Evolutionary conservation across 1,140 invertebrate species (phyloP), one percentile per base, ranked within the genome.

Genomic region (Paralvinella palmiformis): DNA sequence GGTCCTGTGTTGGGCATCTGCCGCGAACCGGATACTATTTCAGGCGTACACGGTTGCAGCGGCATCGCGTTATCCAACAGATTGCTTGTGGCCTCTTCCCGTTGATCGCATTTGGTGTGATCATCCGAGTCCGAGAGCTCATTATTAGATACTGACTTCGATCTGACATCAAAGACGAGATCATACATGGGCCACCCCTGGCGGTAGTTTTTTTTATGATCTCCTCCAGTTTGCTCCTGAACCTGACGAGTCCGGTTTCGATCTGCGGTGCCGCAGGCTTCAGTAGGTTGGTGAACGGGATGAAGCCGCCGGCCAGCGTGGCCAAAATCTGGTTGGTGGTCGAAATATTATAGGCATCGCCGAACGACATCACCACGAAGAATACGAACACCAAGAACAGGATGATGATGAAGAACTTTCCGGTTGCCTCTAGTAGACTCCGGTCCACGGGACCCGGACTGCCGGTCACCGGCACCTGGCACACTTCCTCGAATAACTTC

Each of bases 301-400:
- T 75, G 58, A 78, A 77, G 0, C 76, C 76, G 0, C 75, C 75
- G 2, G 75, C 76, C 48, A 78, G 56, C 1, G 75, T 76, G 17
- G 76, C 76, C 27, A 77, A 44, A 0, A 73, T 78, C 56, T 76
- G 73, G 69, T 78, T 78, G 22, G 76, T 74, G 22, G 74, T 74
- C 4, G 75, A 77, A 56, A 78, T 74, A 55, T 73, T 69, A 45
- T 69, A 69, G 0, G 74, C 69, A 57, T 75, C 75, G 50, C 76
- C 76, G 64, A 78, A 78, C 1, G 75, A 75, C 73, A 76, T 72
- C 10, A 78, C 76, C 32, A 78, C 76, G 35, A 78, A 72, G 71
- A 76, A 74, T 3, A 78, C 76, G 68, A 78, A 78, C 59, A 74
- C 73, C 0, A 78, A 62, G 63, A 78, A 78, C 5, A 77, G 63